These are phyloP conservation scores for Ochropleura plecta DNA, from an alignment of 2,888 invertebrate genomes.

Conservation along the genomic window DNA sequence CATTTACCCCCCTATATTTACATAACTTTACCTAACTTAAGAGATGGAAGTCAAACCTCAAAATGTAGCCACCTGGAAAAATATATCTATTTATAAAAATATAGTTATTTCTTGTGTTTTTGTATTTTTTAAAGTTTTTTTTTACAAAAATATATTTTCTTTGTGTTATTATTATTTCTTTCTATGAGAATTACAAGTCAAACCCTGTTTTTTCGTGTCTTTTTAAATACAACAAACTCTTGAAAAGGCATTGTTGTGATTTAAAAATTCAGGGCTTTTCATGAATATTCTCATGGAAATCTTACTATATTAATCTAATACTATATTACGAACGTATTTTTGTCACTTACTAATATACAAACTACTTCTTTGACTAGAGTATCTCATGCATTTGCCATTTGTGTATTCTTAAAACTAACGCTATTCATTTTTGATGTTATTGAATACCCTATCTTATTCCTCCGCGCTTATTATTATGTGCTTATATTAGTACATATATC, in stretches of 20 bases:
- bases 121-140: constrained; percentile 59
- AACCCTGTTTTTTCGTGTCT: constrained; percentile 8
- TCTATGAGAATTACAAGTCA: constrained; percentile 40
- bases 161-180: constrained; percentile 14
- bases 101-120: constrained; percentile 59
- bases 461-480: constrained; percentile 7
- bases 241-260: not conserved
- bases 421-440: constrained; percentile 10
- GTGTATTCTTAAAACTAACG: constrained; percentile 17
- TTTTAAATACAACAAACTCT: constrained; percentile 8
- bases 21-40: constrained; percentile 2
- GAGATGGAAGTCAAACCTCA: constrained; percentile 42
- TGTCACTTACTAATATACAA: constrained; percentile 70
- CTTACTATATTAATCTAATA: not conserved
- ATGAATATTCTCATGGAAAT: constrained; percentile 47
- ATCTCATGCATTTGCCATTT: constrained; percentile 51
- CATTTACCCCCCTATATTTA: constrained; percentile 22
- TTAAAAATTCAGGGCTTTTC: constrained; percentile 10
- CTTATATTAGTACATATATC: not conserved
- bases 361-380: constrained; percentile 76
- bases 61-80: constrained; percentile 51
- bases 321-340: not conserved
- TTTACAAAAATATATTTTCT: constrained; percentile 70
- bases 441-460: not conserved
- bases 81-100: constrained; percentile 62